Conservation (phyloP, 2,797 vertebrate genomes). For the Myotis pilosus region DNA sequence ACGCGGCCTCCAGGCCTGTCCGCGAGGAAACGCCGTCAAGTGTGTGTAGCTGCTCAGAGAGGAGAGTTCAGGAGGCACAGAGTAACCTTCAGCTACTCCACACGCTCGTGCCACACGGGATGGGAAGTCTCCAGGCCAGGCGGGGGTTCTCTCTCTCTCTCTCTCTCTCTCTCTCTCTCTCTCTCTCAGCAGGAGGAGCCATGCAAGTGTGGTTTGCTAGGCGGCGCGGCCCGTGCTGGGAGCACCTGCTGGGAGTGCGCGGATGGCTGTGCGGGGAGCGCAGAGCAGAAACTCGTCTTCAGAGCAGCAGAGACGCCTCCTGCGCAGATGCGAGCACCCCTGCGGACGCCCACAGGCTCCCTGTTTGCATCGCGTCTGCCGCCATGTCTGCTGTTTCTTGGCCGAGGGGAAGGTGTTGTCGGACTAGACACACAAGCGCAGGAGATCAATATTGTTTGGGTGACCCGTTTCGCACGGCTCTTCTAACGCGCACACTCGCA, state of each 20-base stretch:
- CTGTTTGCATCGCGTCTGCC: background rate
- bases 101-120: too few species aligned
- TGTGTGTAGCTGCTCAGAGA: conserved; percentile 53
- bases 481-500: background rate
- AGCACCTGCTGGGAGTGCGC: background rate
- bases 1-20: conserved; percentile 62
- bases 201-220: background rate
- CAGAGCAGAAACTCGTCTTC: background rate
- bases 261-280: background rate
- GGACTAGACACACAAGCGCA: background rate
- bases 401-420: background rate
- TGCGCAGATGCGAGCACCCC: background rate
- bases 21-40: conserved; percentile 50
- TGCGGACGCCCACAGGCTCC: background rate
- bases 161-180: too few species aligned
- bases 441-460: background rate
- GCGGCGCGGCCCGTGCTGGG: fast-evolving
- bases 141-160: too few species aligned
- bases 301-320: background rate
- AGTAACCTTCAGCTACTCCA: conserved; percentile 26
- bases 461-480: background rate
- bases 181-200: too few species aligned
- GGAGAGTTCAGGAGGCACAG: conserved; percentile 59
- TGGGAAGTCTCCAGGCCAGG: too few species aligned
- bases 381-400: background rate